Conservation (phyloP, 2,888 invertebrate species). For the Nyleta sp. region DNA sequence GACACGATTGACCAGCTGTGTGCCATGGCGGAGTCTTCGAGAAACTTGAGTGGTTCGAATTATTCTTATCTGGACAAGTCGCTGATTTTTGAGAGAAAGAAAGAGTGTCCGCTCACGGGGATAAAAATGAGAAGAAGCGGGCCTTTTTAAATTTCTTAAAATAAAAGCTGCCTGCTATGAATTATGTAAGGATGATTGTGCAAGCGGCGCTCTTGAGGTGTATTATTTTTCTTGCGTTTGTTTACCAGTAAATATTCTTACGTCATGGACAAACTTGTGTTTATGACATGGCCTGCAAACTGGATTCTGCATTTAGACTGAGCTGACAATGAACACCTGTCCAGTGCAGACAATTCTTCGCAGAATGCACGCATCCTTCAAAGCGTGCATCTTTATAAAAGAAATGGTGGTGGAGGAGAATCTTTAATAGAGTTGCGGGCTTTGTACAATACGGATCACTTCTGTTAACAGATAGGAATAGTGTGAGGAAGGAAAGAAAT, state of each 20-base stretch:
- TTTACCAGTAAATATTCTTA: not conserved
- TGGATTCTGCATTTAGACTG: conserved; percentile 19
- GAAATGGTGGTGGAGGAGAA: not conserved
- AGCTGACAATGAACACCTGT: not conserved
- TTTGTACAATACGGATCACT: too few relatives aligned
- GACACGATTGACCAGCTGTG: conserved; percentile 22
- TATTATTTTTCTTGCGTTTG: conserved; percentile 1
- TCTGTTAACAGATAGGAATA: too few relatives aligned
- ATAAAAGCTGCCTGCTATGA: not conserved
- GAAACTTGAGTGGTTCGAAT: conserved; percentile 4
- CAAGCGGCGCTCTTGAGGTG: not conserved
- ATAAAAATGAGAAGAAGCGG: not conserved
- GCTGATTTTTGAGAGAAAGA: conserved; percentile 24
- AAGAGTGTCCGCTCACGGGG: not conserved
- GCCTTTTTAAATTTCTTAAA: not conserved
- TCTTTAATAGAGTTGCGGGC: not conserved
- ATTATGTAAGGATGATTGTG: not conserved
- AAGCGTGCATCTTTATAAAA: not conserved
- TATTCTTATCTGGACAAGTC: conserved; percentile 30
- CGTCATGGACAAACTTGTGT: conserved; percentile 24
- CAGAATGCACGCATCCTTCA: not conserved
- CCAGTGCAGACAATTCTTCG: not conserved
- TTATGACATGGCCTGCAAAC: conserved; percentile 26
- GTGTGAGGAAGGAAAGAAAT: too few relatives aligned
- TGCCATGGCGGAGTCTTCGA: conserved; percentile 39